Evolutionary conservation across 2,797 vertebrate species (phyloP).

Genomic region (Onychomys leucogaster): DNA sequence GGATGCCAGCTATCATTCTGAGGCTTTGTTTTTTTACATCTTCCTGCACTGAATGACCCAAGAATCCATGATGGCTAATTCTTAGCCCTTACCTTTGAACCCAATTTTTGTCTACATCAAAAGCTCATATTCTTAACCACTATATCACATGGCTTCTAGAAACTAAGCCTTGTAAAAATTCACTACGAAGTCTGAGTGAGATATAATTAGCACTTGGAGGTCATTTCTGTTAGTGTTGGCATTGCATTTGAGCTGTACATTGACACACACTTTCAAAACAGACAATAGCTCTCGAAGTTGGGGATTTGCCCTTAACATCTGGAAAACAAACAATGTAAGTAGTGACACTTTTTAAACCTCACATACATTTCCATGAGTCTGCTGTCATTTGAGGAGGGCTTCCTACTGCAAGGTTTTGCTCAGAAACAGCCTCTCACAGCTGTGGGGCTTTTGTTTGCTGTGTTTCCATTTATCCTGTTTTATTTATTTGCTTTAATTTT

Average conservation of each 20-base stretch:
- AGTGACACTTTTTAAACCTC: not conserved
- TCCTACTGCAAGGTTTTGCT: conserved; percentile 31
- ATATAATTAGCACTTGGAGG: not conserved
- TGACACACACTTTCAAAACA: conserved; percentile 11
- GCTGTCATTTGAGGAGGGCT: conserved; percentile 18
- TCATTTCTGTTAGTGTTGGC: no score
- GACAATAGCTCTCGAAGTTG: not conserved
- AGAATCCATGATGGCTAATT: not conserved
- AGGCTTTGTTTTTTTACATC: not conserved
- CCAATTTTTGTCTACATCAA: not conserved
- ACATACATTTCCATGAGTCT: conserved; percentile 42
- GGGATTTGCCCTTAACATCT: conserved; percentile 50
- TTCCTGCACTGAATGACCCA: not conserved
- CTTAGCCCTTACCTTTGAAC: not conserved
- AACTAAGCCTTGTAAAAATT: not conserved
- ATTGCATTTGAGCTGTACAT: not conserved
- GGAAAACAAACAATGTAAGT: conserved; percentile 48
- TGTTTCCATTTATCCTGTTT: not conserved
- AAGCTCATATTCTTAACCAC: not conserved
- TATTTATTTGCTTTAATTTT: conserved; percentile 48
- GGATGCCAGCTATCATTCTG: not conserved
- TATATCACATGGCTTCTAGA: not conserved
- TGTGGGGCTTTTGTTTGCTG: not conserved
- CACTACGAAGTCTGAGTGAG: not conserved
- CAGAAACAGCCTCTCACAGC: conserved; percentile 56